Percentiles rank a stretch among this genome's conserved stretches.
phyloP scores from a whole-genome alignment of 2,113 vertebrate genomes.

The Vimba vimba region DNA sequence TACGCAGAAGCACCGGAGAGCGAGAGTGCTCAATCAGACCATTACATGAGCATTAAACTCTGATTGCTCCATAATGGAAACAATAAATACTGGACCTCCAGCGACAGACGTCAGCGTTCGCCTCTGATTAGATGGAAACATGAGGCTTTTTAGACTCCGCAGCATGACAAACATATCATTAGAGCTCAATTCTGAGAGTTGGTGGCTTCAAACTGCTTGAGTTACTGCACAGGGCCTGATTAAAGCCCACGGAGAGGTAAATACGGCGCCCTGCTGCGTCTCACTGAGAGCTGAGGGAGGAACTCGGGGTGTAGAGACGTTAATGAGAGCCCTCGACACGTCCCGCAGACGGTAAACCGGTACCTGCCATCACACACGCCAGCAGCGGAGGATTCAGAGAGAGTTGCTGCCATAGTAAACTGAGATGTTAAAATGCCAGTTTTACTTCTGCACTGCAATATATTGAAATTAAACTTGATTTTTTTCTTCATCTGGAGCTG shows the following conservation, averaged over 20 bases:
- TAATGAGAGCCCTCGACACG: slow-evolving; percentile 13
- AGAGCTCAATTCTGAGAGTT: slow-evolving; percentile 16
- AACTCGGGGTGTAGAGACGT: background rate
- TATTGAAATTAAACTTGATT: background rate
- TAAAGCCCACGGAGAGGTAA: slow-evolving; percentile 29
- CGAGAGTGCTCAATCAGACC: slow-evolving; percentile 24
- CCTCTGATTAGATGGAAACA: background rate
- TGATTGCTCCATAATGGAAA: slow-evolving; percentile 1
- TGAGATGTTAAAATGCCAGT: background rate
- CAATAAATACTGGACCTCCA: background rate
- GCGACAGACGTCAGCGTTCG: background rate
- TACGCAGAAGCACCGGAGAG: background rate
- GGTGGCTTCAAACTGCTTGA: background rate
- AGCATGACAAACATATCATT: slow-evolving; percentile 13
- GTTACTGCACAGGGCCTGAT: background rate
- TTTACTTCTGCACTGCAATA: background rate
- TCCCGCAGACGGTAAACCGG: background rate
- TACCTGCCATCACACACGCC: background rate
- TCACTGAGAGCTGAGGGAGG: background rate
- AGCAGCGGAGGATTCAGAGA: background rate
- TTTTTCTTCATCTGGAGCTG: background rate
- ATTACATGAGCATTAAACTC: slow-evolving; percentile 13
- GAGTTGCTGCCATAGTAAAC: background rate
- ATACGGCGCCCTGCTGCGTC: background rate
- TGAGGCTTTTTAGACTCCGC: slow-evolving; percentile 7